A percentile compares a stretch with the other conserved stretches of the same genome.
phyloP scores from a whole-genome alignment of 2,113 vertebrate species.

The Corythoichthys haematopterus region DNA sequence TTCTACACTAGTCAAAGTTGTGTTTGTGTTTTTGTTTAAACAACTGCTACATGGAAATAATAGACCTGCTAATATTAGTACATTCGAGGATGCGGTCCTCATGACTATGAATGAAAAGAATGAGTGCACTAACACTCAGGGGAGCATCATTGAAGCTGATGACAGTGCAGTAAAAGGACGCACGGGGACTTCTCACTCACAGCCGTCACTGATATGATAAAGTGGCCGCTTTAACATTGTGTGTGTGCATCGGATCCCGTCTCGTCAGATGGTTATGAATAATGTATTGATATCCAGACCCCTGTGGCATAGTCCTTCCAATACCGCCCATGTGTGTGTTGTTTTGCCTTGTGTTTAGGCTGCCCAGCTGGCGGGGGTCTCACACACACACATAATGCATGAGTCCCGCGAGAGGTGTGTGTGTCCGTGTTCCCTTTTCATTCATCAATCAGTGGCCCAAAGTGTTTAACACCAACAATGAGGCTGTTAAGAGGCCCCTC shows the following conservation, averaged over 20 bases:
- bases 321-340: conserved; percentile 40
- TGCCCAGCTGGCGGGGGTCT: conserved; percentile 67
- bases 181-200: conserved; percentile 57
- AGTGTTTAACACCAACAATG: conserved; percentile 73
- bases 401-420: conserved; percentile 61
- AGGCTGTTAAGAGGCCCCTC: conserved; percentile 57
- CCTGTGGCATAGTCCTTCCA: conserved; percentile 44
- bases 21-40: background rate
- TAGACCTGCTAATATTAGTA: background rate
- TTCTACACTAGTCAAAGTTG: background rate
- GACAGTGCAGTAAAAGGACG: conserved; percentile 63
- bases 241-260: conserved; percentile 41
- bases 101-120: conserved; percentile 68
- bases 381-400: conserved; percentile 63
- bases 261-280: conserved; percentile 63
- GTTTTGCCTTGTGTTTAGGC: conserved; percentile 60
- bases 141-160: conserved; percentile 60
- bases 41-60: background rate
- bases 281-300: conserved; percentile 62
- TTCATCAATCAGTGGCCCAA: conserved; percentile 67
- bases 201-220: conserved; percentile 61
- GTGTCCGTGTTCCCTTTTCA: conserved; percentile 68
- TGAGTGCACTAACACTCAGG: conserved; percentile 52
- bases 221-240: conserved; percentile 54
- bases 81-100: background rate